phyloP scores from a whole-genome alignment of 2,113 vertebrate genomes.

The Campylorhamphus procurvoides region DNA sequence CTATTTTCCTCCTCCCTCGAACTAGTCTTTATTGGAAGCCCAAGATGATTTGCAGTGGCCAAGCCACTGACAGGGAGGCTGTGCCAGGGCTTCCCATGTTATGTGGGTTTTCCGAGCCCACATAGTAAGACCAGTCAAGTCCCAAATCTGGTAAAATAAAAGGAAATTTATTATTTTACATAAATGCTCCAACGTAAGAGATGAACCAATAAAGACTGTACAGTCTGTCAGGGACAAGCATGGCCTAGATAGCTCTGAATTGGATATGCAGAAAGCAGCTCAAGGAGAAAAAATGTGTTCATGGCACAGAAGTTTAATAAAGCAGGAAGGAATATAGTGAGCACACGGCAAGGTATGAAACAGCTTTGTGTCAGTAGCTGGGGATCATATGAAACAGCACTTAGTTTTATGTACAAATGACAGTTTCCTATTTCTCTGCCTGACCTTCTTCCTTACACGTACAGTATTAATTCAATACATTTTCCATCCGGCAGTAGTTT shows the following conservation, averaged over 20 bases:
- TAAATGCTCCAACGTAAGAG: neutral
- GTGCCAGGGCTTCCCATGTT: neutral
- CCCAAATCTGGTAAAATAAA: neutral
- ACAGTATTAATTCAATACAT: neutral
- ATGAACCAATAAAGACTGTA: neutral
- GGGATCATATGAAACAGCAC: neutral
- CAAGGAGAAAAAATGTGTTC: neutral
- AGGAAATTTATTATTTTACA: neutral
- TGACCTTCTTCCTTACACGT: neutral
- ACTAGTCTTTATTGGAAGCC: neutral
- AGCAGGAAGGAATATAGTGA: neutral
- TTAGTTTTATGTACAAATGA: neutral
- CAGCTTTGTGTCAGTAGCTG: neutral
- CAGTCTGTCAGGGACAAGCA: neutral
- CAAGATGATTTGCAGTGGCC: neutral
- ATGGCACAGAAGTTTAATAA: neutral
- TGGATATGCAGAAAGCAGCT: neutral
- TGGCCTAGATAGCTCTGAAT: neutral
- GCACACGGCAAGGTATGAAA: neutral
- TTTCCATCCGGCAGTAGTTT: constrained; percentile 40
- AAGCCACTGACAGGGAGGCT: neutral
- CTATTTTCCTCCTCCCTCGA: neutral
- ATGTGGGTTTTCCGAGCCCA: neutral
- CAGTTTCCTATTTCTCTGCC: neutral
- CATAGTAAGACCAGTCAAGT: neutral